Percentiles rank a stretch among this genome's conserved stretches.
These are phyloP conservation scores for Trissolcus basalis DNA, from an alignment of 1,140 invertebrate species.

Conservation along the genomic window DNA sequence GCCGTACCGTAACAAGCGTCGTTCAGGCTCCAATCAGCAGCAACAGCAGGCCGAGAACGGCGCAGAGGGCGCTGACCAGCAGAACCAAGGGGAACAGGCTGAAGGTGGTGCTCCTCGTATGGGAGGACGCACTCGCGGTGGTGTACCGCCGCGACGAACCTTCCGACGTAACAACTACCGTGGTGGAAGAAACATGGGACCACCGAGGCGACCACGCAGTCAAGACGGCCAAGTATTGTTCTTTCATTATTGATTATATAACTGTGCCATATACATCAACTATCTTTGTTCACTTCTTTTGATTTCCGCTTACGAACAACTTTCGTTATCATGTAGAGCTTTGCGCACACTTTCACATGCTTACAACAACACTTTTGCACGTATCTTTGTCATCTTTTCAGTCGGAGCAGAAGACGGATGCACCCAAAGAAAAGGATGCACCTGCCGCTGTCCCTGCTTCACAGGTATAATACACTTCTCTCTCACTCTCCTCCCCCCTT, in stretches of 20 bases:
- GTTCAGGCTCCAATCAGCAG: constrained; percentile 65
- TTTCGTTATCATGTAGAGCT: constrained; percentile 43
- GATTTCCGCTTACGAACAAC: too few relatives aligned
- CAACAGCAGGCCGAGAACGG: constrained; percentile 70
- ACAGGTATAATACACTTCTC: constrained; percentile 72
- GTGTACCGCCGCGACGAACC: constrained; percentile 79
- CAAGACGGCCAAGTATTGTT: constrained; percentile 77
- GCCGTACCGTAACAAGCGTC: constrained; percentile 69
- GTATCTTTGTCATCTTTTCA: constrained; percentile 75
- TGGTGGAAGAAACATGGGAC: constrained; percentile 77
- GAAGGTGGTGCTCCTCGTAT: constrained; percentile 72
- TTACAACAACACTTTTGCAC: constrained; percentile 71
- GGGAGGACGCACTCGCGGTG: constrained; percentile 72
- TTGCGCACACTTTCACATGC: constrained; percentile 42
- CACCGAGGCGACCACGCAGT: constrained; percentile 76
- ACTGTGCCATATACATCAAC: too few relatives aligned
- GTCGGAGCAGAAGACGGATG: constrained; percentile 74
- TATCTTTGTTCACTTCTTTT: not conserved
- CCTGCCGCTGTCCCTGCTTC: constrained; percentile 69
- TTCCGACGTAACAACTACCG: constrained; percentile 80
- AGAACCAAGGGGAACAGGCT: constrained; percentile 66
- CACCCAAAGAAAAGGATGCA: constrained; percentile 73
- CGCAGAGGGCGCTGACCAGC: constrained; percentile 68
- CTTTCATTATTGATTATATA: constrained; percentile 5
- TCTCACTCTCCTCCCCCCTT: constrained; percentile 26